Evolutionary conservation across 2,797 vertebrate species (phyloP).

Genomic region (Coregonus sp.): DNA sequence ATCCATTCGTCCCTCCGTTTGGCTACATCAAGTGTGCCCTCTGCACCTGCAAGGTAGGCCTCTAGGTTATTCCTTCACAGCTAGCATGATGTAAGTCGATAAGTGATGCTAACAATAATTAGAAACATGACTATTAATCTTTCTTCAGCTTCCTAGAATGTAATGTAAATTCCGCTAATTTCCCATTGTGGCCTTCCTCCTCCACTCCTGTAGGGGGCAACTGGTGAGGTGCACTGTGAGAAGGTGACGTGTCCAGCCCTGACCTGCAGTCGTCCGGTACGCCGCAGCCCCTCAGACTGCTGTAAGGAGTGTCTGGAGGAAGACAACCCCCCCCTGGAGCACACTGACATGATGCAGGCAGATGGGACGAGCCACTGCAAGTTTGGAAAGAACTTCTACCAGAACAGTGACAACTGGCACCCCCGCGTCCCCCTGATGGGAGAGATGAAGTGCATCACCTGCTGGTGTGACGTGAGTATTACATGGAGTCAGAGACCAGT

Average conservation of each 20-base stretch:
- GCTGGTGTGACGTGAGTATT: conserved; percentile 90
- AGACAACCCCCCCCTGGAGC: conserved; percentile 66
- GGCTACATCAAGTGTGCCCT: conserved; percentile 97
- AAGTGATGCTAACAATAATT: background rate
- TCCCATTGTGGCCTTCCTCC: background rate
- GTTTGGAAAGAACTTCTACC: conserved; percentile 91
- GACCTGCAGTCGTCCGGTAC: conserved; percentile 86
- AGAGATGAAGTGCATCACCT: conserved; percentile 98
- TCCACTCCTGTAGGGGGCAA: conserved; percentile 77
- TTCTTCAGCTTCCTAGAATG: background rate
- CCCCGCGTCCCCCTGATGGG: conserved; percentile 89
- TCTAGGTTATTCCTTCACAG: background rate
- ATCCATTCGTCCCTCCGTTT: conserved; percentile 94
- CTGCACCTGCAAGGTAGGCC: conserved; percentile 92
- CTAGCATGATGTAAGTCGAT: background rate
- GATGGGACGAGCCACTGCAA: conserved; percentile 88
- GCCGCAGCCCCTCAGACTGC: conserved; percentile 89
- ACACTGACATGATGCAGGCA: conserved; percentile 90
- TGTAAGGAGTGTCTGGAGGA: conserved; percentile 92
- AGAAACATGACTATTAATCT: background rate
- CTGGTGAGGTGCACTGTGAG: conserved; percentile 95
- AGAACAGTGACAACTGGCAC: conserved; percentile 95
- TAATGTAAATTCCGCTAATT: background rate
- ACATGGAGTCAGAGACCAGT: no score
- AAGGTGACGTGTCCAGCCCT: conserved; percentile 91